These are phyloP conservation scores for Pelvicachromis taeniatus DNA, from an alignment of 2,113 vertebrate species.

Conservation along the genomic window DNA sequence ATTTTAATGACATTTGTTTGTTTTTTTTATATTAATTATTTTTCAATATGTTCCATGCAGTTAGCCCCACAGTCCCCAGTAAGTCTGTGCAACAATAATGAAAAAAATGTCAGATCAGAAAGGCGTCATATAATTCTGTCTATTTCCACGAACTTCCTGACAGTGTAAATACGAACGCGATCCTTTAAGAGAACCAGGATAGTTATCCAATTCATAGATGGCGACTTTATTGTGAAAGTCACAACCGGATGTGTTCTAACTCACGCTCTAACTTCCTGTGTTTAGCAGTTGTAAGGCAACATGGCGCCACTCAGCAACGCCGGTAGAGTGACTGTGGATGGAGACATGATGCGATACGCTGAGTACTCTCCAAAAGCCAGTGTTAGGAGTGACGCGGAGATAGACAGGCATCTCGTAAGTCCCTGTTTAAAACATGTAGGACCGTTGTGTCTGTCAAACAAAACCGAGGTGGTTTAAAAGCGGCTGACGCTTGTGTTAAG, in stretches of 20 bases:
- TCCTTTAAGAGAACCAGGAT: no score
- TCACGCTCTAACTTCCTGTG: background rate
- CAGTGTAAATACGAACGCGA: no score
- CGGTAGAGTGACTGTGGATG: constrained; percentile 11
- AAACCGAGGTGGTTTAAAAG: background rate
- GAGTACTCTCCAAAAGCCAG: constrained; percentile 54
- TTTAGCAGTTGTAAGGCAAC: background rate
- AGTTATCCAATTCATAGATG: background rate
- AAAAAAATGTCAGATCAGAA: no score
- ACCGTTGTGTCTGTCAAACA: background rate
- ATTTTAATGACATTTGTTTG: no score
- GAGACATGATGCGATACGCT: constrained; percentile 53
- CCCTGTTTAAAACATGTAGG: fast-evolving
- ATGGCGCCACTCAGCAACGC: constrained; percentile 67
- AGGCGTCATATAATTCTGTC: no score
- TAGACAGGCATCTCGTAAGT: constrained; percentile 69
- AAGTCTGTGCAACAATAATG: no score
- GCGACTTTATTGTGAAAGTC: constrained; percentile 1
- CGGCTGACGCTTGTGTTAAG: background rate
- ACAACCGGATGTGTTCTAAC: background rate
- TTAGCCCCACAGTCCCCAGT: no score
- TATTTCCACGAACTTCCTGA: no score
- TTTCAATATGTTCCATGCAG: no score
- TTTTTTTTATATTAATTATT: no score
- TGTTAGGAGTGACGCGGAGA: constrained; percentile 49